Evolutionary conservation across 2,888 invertebrate species (phyloP), one percentile per base, ranked within the genome.

Genomic region (Ecdyonurus torrentis): DNA sequence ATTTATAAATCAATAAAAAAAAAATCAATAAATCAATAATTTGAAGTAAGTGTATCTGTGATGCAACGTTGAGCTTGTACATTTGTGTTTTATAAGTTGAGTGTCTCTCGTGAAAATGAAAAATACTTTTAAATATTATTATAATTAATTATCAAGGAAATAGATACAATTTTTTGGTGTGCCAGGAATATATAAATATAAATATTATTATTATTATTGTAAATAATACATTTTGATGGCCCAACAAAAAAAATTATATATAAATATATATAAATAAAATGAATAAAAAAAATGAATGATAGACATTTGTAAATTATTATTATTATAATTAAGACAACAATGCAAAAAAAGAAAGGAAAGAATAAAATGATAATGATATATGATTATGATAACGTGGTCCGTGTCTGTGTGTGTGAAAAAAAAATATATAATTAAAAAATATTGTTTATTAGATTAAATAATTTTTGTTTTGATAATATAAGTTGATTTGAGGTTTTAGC

Each of bases 21-120:
- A n/a, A n/a, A n/a, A n/a, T n/a, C n/a, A n/a, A n/a, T n/a, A n/a
- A n/a, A n/a, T n/a, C n/a, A n/a, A n/a, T n/a, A n/a, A n/a, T n/a
- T n/a, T n/a, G n/a, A n/a, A n/a, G n/a, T n/a, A 22, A 55, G 55
- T 55, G 22, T 55, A 55, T 55, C 55, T 55, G 55, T 55, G 55
- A 55, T 55, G 55, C 5, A 55, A 55, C 37, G 37, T 37, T 37
- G 37, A 37, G 37, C 37, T 37, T 37, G 37, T 37, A 37, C 5
- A 37, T 37, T 37, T 37, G 37, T 37, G 37, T 37, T 37, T 37
- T 10, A 37, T 37, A 37, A 37, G 5, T 37, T 37, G 37, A 37
- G 37, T 37, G 37, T n/a, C n/a, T n/a, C n/a, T n/a, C n/a, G n/a
- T 37, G 37, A 37, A 37, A 37, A 15, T 37, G n/a, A n/a, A n/a